Evolutionary conservation across 2,888 invertebrate species (phyloP).

Genomic region (Lissonota sp.): DNA sequence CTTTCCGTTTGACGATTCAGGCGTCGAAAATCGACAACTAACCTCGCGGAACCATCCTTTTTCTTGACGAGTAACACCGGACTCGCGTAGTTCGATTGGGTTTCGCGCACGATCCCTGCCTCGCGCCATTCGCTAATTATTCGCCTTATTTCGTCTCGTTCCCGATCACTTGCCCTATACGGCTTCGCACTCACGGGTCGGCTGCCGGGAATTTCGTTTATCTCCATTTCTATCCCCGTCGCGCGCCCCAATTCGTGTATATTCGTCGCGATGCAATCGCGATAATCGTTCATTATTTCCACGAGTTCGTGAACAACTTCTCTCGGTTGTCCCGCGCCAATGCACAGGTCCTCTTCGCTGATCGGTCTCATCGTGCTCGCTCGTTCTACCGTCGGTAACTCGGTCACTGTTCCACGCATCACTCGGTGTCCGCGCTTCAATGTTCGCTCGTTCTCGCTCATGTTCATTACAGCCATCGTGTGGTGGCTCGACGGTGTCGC

Average conservation of each 20-base stretch:
- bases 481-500: not conserved
- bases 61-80: constrained; percentile 64
- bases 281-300: constrained; percentile 40
- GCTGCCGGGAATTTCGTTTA: constrained; percentile 48
- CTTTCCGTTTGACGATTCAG: constrained; percentile 60
- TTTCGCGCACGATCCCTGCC: constrained; percentile 59
- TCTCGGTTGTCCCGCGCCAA: constrained; percentile 17
- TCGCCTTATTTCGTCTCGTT: constrained; percentile 45
- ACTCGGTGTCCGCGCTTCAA: not conserved
- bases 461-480: not conserved
- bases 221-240: constrained; percentile 60
- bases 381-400: not conserved
- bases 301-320: constrained; percentile 29
- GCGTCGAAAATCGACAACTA: constrained; percentile 65
- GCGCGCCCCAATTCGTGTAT: constrained; percentile 56
- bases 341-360: not conserved
- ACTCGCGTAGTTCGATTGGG: constrained; percentile 66
- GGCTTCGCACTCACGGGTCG: constrained; percentile 49
- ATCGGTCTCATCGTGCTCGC: not conserved
- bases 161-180: constrained; percentile 35
- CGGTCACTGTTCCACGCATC: not conserved
- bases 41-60: constrained; percentile 61
- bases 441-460: not conserved
- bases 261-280: constrained; percentile 50
- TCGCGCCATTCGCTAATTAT: constrained; percentile 63